Evolutionary conservation across 2,888 invertebrate genomes (phyloP).

Genomic region (Dicyrtomina minuta): DNA sequence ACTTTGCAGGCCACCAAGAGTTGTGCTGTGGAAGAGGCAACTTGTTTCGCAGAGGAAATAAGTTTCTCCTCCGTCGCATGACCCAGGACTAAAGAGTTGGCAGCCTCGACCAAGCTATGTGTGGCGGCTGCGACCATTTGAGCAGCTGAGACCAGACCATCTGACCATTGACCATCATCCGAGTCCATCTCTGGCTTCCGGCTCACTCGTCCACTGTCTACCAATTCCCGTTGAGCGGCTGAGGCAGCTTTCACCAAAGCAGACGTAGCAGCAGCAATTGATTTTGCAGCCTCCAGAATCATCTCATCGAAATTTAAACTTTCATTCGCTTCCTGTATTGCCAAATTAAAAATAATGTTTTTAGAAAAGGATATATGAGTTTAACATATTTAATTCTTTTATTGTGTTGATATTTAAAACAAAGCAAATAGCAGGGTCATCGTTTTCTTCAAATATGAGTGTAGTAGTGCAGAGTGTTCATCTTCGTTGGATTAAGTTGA

Average conservation of each 20-base stretch:
- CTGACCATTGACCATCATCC: conserved; percentile 97
- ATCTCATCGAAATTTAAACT: conserved; percentile 97
- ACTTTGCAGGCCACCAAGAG: conserved; percentile 97
- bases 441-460: too few relatives aligned
- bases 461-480: too few relatives aligned
- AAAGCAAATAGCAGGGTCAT: too few relatives aligned
- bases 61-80: conserved; percentile 91
- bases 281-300: conserved; percentile 97
- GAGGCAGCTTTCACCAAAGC: conserved; percentile 95
- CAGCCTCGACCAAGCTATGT: conserved; percentile 90
- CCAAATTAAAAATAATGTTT: conserved; percentile 7
- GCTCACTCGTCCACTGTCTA: conserved; percentile 81
- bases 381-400: background rate
- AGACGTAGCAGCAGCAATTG: conserved; percentile 95
- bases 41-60: conserved; percentile 93
- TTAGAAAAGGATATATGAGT: conserved; percentile 1
- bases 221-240: conserved; percentile 93
- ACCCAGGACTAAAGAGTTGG: conserved; percentile 92
- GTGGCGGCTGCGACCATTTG: conserved; percentile 91
- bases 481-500: too few relatives aligned
- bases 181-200: conserved; percentile 79
- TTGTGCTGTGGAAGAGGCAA: conserved; percentile 96
- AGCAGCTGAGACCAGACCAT: conserved; percentile 93
- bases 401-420: background rate
- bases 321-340: conserved; percentile 80